Conservation (phyloP, 2,797 vertebrate species). For the Danio jaintianensis region DNA sequence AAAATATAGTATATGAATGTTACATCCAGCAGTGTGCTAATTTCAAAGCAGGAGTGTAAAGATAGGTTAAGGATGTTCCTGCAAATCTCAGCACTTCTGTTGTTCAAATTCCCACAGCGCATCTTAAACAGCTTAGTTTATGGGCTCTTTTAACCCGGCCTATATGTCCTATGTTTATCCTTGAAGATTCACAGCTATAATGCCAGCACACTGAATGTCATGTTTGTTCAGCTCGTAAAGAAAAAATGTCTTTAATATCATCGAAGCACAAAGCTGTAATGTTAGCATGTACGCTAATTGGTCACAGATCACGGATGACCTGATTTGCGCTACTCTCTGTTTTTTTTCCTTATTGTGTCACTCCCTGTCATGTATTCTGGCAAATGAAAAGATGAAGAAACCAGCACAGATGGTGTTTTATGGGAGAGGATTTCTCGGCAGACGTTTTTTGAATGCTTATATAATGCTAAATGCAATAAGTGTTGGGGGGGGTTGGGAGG, state of each 20-base stretch:
- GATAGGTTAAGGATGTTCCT: constrained; percentile 66
- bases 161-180: not conserved
- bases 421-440: constrained; percentile 71
- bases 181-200: constrained; percentile 19
- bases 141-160: not conserved
- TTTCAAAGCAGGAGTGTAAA: constrained; percentile 61
- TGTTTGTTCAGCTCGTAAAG: not conserved
- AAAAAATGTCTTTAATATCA: constrained; percentile 38
- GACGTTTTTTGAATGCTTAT: constrained; percentile 76
- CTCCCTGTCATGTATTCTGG: constrained; percentile 59
- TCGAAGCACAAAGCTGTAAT: constrained; percentile 23
- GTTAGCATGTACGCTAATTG: constrained; percentile 59
- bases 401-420: constrained; percentile 76
- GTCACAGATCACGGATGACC: constrained; percentile 71
- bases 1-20: constrained; percentile 64
- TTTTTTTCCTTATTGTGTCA: constrained; percentile 60
- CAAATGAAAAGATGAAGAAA: constrained; percentile 62
- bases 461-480: constrained; percentile 74
- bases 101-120: constrained; percentile 17
- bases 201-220: constrained; percentile 1
- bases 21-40: constrained; percentile 59
- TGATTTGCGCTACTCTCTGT: constrained; percentile 56
- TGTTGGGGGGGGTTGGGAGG: constrained; percentile 51
- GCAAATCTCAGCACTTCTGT: constrained; percentile 37
- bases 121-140: constrained; percentile 29